These are phyloP conservation scores for Origma solitaria DNA, from an alignment of 2,113 vertebrate genomes.

Conservation along the genomic window DNA sequence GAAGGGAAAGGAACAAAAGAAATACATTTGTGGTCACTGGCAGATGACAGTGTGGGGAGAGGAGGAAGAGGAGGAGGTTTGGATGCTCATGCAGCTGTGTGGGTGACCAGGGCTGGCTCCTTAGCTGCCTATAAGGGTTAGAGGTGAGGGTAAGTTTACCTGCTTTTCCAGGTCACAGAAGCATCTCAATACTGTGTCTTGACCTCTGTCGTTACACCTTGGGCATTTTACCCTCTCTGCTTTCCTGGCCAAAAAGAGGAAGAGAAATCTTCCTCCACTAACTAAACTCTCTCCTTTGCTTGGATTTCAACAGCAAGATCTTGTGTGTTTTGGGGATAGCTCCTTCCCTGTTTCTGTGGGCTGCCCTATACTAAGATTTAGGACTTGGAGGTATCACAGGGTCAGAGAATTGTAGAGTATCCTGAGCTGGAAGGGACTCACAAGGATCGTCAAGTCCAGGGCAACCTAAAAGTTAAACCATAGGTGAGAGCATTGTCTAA, in stretches of 20 bases:
- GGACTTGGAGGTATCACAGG: not conserved
- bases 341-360: not conserved
- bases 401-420: not conserved
- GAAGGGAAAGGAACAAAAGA: not conserved
- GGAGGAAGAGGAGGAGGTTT: not conserved
- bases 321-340: not conserved
- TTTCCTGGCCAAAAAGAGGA: not conserved
- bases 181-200: not conserved
- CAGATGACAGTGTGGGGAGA: not conserved
- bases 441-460: rapidly evolving
- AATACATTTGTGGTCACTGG: rapidly evolving
- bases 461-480: not conserved
- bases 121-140: not conserved
- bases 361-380: not conserved
- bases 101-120: not conserved
- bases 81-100: rapidly evolving
- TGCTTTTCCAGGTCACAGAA: not conserved
- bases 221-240: no score
- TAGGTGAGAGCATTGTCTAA: not conserved
- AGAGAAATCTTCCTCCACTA: not conserved
- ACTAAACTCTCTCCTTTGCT: not conserved
- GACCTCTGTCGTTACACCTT: not conserved
- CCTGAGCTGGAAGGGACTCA: not conserved
- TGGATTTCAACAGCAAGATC: not conserved
- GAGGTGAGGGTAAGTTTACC: not conserved